phyloP scores from a whole-genome alignment of 2,888 invertebrate species.

The Amiota mariae region DNA sequence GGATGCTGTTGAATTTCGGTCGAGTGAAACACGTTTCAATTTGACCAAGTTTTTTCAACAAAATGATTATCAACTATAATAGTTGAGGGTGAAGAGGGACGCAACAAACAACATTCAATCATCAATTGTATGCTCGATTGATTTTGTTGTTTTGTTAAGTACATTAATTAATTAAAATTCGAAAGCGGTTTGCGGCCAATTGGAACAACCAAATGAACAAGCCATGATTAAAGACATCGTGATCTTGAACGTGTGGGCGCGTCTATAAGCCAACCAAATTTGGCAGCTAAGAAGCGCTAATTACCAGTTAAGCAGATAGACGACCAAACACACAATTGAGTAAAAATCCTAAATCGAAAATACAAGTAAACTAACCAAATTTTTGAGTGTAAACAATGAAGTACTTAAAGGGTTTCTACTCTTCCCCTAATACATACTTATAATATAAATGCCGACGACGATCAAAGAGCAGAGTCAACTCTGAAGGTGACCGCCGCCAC shows the following conservation, averaged over 20 bases:
- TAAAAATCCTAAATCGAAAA: not conserved
- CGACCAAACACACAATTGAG: not conserved
- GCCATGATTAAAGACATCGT: constrained; percentile 11
- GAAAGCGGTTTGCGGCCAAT: constrained; percentile 12
- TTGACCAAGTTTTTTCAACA: not conserved
- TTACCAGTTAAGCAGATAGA: not conserved
- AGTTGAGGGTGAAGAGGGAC: not conserved
- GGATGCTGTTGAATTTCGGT: constrained; percentile 20
- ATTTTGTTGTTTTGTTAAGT: not conserved
- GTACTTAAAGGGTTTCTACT: not conserved
- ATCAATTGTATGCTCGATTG: constrained; percentile 2
- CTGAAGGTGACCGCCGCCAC: not conserved
- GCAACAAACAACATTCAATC: not conserved
- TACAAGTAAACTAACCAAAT: constrained; percentile 3
- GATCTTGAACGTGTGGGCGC: constrained; percentile 3
- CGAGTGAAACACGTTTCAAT: constrained; percentile 21
- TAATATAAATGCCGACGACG: constrained; percentile 20
- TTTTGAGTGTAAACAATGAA: constrained; percentile 2
- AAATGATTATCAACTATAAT: not conserved
- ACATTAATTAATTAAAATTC: constrained; percentile 21
- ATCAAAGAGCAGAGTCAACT: constrained; percentile 38
- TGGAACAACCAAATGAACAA: not conserved
- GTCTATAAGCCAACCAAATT: not conserved
- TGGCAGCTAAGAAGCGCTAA: constrained; percentile 14
- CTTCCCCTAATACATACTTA: too few relatives aligned